Evolutionary conservation across 1,140 invertebrate species (phyloP).

Genomic region (Apis mellifera): DNA sequence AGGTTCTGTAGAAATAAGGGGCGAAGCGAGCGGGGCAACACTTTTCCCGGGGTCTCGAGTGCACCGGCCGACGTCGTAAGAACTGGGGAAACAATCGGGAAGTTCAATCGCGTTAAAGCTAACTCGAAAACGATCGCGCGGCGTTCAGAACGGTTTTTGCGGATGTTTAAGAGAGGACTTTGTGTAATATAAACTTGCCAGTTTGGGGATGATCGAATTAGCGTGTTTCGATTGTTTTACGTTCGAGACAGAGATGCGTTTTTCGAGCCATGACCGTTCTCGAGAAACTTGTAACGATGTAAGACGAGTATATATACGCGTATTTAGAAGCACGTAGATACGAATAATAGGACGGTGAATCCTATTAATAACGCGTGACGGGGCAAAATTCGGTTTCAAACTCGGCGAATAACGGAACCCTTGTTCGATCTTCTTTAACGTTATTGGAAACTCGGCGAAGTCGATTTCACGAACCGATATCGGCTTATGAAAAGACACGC

Average conservation of each 20-base stretch:
- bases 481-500: too few relatives aligned
- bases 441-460: too few relatives aligned
- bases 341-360: too few relatives aligned
- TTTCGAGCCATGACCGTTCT: neutral
- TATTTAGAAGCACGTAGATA: too few relatives aligned
- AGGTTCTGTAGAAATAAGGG: neutral
- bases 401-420: too few relatives aligned
- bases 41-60: constrained; percentile 6
- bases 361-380: too few relatives aligned
- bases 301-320: too few relatives aligned
- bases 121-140: constrained; percentile 6
- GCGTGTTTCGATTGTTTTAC: neutral
- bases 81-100: constrained; percentile 39
- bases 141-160: constrained; percentile 7
- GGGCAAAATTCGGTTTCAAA: too few relatives aligned
- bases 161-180: constrained; percentile 23
- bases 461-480: too few relatives aligned
- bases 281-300: neutral
- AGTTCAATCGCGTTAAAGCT: constrained; percentile 39
- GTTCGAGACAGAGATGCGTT: neutral
- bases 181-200: constrained; percentile 14
- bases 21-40: neutral
- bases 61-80: constrained; percentile 16
- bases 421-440: too few relatives aligned
- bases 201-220: neutral